Conservation (phyloP, 2,888 invertebrate species). For the Drosophila aldrichi region DNA sequence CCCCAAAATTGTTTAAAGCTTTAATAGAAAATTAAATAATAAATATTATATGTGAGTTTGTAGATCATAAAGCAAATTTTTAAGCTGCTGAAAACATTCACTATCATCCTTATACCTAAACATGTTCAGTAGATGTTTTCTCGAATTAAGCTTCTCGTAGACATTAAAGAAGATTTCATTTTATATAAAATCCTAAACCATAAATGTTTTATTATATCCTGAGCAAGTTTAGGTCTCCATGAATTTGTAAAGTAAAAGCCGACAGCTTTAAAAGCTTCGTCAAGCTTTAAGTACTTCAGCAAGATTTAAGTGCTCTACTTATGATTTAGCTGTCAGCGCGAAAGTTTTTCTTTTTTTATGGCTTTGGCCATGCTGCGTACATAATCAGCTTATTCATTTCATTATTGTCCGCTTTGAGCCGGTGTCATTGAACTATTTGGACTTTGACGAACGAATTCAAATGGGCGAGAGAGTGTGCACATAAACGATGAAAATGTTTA, state of each 20-base stretch:
- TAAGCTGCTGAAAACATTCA: too few relatives aligned
- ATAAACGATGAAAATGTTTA: conserved; percentile 21
- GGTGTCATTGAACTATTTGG: conserved; percentile 18
- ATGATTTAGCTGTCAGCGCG: background rate
- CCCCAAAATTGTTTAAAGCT: background rate
- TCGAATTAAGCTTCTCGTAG: background rate
- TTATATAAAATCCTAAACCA: background rate
- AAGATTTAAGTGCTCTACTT: background rate
- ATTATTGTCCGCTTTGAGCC: background rate
- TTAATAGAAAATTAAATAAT: too few relatives aligned
- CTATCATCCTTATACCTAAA: too few relatives aligned
- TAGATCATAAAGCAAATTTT: too few relatives aligned
- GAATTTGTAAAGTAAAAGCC: background rate
- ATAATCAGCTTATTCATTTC: background rate
- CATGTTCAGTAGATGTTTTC: too few relatives aligned
- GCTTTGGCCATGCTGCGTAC: background rate
- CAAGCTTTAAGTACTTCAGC: background rate
- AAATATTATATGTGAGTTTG: too few relatives aligned
- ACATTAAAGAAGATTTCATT: background rate
- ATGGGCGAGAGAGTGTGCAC: conserved; percentile 10
- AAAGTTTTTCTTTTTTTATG: background rate
- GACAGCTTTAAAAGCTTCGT: background rate
- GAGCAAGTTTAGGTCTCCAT: background rate
- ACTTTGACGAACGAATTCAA: conserved; percentile 6
- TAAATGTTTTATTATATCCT: background rate